Evolutionary conservation across 2,113 vertebrate genomes (phyloP).

Genomic region (Hirundichthys speculiger): DNA sequence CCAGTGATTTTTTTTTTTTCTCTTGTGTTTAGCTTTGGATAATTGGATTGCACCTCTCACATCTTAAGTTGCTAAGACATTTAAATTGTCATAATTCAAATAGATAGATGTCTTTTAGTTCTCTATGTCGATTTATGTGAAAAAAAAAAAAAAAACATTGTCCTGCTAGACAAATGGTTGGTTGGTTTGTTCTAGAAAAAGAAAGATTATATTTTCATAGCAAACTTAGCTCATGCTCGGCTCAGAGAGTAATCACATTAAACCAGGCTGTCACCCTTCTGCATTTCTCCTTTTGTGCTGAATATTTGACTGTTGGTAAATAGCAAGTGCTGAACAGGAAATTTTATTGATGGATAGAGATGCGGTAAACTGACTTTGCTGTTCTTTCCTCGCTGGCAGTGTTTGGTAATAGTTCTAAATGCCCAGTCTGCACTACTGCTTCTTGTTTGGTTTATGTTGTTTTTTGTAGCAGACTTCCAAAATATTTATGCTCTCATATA

Average conservation of each 20-base stretch:
- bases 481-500: constrained; percentile 53
- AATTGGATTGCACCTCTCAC: constrained; percentile 76
- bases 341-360: constrained; percentile 18
- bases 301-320: constrained; percentile 1
- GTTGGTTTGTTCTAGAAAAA: constrained; percentile 25
- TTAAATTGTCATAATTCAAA: constrained; percentile 79
- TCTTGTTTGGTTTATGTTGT: constrained; percentile 45
- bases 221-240: constrained; percentile 11
- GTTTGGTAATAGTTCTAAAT: constrained; percentile 53
- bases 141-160: constrained; percentile 58
- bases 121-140: constrained; percentile 52
- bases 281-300: not conserved
- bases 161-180: constrained; percentile 30
- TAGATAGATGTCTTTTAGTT: constrained; percentile 62
- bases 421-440: constrained; percentile 50
- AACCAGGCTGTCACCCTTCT: not conserved
- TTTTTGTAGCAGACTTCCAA: constrained; percentile 45
- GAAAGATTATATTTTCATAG: constrained; percentile 30
- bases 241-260: not conserved
- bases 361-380: constrained; percentile 18
- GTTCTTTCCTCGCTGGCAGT: constrained; percentile 29
- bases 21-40: constrained; percentile 51
- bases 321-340: constrained; percentile 1
- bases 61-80: constrained; percentile 73
- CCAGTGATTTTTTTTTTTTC: constrained; percentile 34